These are phyloP conservation scores for Strigops habroptila DNA, from an alignment of 2,113 vertebrate species.

Conservation along the genomic window DNA sequence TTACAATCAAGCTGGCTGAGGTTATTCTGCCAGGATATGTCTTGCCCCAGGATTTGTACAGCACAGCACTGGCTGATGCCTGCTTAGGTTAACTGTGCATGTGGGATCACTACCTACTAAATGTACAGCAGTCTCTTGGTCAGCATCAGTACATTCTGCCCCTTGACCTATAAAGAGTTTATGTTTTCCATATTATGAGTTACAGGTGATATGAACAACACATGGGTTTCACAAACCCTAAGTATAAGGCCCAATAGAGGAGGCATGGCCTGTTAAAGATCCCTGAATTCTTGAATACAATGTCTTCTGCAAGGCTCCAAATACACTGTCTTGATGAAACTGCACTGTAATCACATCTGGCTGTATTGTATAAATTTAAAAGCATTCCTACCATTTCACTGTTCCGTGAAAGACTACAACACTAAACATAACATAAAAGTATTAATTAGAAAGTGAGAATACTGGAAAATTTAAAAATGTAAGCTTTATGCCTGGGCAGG, in stretches of 20 bases:
- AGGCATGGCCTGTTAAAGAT: neutral
- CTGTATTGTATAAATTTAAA: neutral
- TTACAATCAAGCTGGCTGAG: neutral
- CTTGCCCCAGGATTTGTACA: rapidly evolving
- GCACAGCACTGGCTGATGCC: rapidly evolving
- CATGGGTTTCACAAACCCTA: neutral
- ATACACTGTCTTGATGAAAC: neutral
- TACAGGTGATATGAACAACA: neutral
- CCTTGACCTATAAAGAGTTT: neutral
- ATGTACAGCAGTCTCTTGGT: rapidly evolving
- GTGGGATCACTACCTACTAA: neutral
- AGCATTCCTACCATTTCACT: neutral
- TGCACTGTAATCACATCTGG: neutral
- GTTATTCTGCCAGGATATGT: neutral
- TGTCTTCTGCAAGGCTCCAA: neutral
- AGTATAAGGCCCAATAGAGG: neutral
- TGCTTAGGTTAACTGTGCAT: neutral
- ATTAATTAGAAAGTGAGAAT: neutral
- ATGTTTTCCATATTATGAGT: neutral
- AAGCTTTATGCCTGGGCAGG: neutral
- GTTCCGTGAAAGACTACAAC: neutral
- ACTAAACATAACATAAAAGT: neutral
- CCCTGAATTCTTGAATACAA: neutral
- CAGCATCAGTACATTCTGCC: neutral
- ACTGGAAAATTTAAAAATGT: neutral